Evolutionary conservation across 2,113 vertebrate species (phyloP).

Genomic region (Parus major): DNA sequence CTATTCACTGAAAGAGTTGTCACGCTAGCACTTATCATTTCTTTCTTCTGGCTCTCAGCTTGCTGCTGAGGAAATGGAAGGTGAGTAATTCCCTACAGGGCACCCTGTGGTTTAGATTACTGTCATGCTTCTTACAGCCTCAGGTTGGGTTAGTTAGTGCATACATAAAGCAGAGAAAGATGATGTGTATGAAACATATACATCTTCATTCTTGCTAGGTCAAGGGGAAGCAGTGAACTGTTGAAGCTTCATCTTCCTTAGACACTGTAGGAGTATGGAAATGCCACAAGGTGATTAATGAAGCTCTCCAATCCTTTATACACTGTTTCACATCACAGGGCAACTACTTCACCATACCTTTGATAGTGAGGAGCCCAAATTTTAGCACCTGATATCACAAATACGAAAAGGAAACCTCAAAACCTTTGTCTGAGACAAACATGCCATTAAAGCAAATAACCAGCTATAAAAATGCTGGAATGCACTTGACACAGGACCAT

Average conservation of each 20-base stretch:
- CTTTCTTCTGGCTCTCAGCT: background rate
- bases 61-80: background rate
- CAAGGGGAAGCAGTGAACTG: background rate
- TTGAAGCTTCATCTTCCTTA: slow-evolving; percentile 7
- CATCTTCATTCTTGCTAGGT: background rate
- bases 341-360: background rate
- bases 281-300: background rate
- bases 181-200: background rate
- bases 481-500: background rate
- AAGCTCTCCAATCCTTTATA: background rate
- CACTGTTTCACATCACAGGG: background rate
- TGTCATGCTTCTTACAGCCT: background rate
- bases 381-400: background rate
- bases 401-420: background rate
- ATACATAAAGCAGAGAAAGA: background rate
- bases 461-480: background rate
- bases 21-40: background rate
- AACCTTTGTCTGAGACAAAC: background rate
- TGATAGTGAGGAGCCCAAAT: background rate
- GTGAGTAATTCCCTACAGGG: background rate
- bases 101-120: background rate
- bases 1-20: background rate
- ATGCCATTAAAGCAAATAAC: background rate
- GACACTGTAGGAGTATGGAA: background rate
- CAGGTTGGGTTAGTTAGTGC: background rate